A percentile compares a stretch with the other conserved stretches of the same genome.
phyloP scores from a whole-genome alignment of 2,113 vertebrate genomes.

The Anser brachyrhynchus region DNA sequence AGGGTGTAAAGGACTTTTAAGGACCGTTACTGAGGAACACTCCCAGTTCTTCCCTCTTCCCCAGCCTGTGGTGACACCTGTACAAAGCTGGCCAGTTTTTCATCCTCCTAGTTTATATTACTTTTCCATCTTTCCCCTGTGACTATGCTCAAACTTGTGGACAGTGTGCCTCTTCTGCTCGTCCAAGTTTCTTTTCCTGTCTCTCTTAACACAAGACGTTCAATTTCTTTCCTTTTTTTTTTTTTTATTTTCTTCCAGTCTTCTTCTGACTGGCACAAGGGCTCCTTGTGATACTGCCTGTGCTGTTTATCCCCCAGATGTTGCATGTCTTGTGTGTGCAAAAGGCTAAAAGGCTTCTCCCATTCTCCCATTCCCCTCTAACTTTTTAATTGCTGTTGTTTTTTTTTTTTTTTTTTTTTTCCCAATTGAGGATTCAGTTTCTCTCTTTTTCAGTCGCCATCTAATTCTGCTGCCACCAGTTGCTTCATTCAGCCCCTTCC shows the following conservation, averaged over 20 bases:
- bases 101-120: neutral
- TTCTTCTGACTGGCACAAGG: neutral
- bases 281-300: rapidly evolving
- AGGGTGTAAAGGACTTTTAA: neutral
- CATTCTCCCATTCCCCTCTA: neutral
- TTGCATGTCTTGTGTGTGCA: rapidly evolving
- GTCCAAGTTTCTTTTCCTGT: neutral
- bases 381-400: neutral
- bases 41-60: neutral
- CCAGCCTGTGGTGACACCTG: rapidly evolving
- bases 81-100: neutral
- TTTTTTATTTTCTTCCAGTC: neutral
- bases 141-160: neutral
- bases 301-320: neutral
- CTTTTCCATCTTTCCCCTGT: neutral
- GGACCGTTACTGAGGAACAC: neutral
- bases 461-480: neutral
- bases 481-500: neutral
- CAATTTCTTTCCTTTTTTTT: neutral
- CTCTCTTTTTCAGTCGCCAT: neutral
- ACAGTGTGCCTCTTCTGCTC: neutral
- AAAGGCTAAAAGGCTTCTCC: neutral
- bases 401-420: neutral
- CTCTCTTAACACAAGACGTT: neutral
- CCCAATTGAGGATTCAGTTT: neutral